These are phyloP conservation scores for Thrips palmi DNA, from an alignment of 1,140 invertebrate species.

Conservation along the genomic window DNA sequence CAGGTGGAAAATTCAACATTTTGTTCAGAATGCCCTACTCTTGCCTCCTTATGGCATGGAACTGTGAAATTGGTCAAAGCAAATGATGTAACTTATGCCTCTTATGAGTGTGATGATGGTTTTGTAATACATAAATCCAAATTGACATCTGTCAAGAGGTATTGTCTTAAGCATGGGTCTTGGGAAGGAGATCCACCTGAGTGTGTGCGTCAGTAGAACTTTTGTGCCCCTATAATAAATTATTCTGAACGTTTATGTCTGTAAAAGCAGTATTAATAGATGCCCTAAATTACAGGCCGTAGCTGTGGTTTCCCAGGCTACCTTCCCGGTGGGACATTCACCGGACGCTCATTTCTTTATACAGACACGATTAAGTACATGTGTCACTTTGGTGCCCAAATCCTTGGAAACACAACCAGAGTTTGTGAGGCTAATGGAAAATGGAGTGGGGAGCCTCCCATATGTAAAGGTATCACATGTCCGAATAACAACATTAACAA, in stretches of 20 bases:
- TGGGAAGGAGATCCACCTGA: slow-evolving; percentile 30
- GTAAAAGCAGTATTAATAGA: slow-evolving; percentile 13
- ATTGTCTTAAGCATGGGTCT: slow-evolving; percentile 27
- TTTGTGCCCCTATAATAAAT: background rate
- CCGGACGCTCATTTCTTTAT: slow-evolving; percentile 30
- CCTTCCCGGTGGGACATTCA: slow-evolving; percentile 30
- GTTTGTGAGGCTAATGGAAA: slow-evolving; percentile 29
- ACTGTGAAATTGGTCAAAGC: slow-evolving; percentile 21
- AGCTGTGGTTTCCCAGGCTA: slow-evolving; percentile 37
- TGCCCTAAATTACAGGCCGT: slow-evolving; percentile 19
- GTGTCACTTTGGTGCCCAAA: slow-evolving; percentile 30
- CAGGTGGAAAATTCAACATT: slow-evolving; percentile 26
- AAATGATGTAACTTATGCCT: slow-evolving; percentile 12
- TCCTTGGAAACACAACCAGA: slow-evolving; percentile 25
- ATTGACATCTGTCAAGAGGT: slow-evolving; percentile 17
- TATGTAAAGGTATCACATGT: slow-evolving; percentile 24
- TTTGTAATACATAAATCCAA: slow-evolving; percentile 21
- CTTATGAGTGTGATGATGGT: slow-evolving; percentile 20
- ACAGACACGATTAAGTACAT: slow-evolving; percentile 29
- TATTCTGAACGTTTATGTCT: background rate
- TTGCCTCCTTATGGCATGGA: slow-evolving; percentile 18
- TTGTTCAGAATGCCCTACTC: slow-evolving; percentile 30
- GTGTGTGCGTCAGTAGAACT: slow-evolving; percentile 29
- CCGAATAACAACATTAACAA: slow-evolving; percentile 2
- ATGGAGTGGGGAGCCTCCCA: slow-evolving; percentile 29